Evolutionary conservation across 2,888 invertebrate genomes (phyloP).

Genomic region (Catocala fraxini): DNA sequence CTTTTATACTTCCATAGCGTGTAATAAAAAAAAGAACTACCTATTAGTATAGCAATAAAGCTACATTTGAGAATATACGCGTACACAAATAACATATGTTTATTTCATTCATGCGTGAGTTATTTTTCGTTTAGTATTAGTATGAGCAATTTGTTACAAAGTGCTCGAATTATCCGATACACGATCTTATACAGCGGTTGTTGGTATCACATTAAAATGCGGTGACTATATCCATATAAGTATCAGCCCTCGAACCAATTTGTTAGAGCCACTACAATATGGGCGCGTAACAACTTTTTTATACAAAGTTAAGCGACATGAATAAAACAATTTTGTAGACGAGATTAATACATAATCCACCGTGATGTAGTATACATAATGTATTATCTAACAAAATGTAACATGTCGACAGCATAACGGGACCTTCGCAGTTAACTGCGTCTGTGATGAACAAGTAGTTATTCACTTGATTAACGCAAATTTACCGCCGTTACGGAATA

Average conservation of each 20-base stretch:
- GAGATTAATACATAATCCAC: conserved; percentile 22
- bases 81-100: background rate
- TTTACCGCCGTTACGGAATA: conserved; percentile 20
- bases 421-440: conserved; percentile 29
- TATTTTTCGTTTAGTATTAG: background rate
- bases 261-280: conserved; percentile 32
- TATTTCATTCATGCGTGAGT: background rate
- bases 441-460: conserved; percentile 26
- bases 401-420: conserved; percentile 24
- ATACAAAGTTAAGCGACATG: conserved; percentile 33
- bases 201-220: conserved; percentile 33
- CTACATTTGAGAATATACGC: background rate
- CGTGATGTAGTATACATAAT: conserved; percentile 24
- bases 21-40: background rate
- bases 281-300: conserved; percentile 31
- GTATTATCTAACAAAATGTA: conserved; percentile 28
- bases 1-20: background rate
- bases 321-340: conserved; percentile 42
- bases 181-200: background rate
- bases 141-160: too few relatives aligned
- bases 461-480: conserved; percentile 23
- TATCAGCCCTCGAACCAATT: conserved; percentile 25
- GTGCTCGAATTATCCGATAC: too few relatives aligned
- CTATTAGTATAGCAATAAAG: background rate
- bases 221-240: conserved; percentile 19